Evolutionary conservation across 2,888 invertebrate species (phyloP).

Genomic region (Hemaris fuciformis): DNA sequence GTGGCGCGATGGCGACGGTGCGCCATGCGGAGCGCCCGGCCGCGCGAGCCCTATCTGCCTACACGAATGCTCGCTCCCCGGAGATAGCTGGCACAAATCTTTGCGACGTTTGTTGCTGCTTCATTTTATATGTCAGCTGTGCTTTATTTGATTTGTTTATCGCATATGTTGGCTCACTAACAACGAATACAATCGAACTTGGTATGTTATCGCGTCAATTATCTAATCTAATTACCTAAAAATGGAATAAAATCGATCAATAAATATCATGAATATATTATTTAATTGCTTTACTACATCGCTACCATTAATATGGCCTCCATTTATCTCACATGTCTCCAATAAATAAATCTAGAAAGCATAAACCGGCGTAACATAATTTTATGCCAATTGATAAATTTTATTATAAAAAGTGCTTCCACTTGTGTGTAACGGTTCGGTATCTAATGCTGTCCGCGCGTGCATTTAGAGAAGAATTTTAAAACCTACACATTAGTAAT

Average conservation of each 20-base stretch:
- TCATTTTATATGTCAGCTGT: constrained; percentile 53
- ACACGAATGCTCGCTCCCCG: constrained; percentile 71
- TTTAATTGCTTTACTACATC: neutral
- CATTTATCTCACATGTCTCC: constrained; percentile 5
- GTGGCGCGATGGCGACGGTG: constrained; percentile 40
- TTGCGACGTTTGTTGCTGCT: constrained; percentile 63
- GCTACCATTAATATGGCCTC: constrained; percentile 1
- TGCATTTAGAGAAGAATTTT: constrained; percentile 7
- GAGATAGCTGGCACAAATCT: constrained; percentile 70
- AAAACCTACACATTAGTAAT: constrained; percentile 7
- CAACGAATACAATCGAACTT: too few relatives aligned
- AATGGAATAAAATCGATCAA: neutral
- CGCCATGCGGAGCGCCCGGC: constrained; percentile 34
- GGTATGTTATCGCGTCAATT: neutral
- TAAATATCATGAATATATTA: neutral
- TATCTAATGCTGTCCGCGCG: neutral
- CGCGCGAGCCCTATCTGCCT: constrained; percentile 60
- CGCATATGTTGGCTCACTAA: neutral
- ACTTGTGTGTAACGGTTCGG: neutral
- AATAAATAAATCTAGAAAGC: constrained; percentile 8
- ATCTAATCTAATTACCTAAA: neutral
- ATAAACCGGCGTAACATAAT: neutral
- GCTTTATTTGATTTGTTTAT: constrained; percentile 27
- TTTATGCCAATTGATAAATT: constrained; percentile 10
- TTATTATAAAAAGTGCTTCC: constrained; percentile 5